A percentile compares a stretch with the other conserved stretches of the same genome.
Conservation (phyloP, 2,797 vertebrate species). For the Knipowitschia caucasica region DNA sequence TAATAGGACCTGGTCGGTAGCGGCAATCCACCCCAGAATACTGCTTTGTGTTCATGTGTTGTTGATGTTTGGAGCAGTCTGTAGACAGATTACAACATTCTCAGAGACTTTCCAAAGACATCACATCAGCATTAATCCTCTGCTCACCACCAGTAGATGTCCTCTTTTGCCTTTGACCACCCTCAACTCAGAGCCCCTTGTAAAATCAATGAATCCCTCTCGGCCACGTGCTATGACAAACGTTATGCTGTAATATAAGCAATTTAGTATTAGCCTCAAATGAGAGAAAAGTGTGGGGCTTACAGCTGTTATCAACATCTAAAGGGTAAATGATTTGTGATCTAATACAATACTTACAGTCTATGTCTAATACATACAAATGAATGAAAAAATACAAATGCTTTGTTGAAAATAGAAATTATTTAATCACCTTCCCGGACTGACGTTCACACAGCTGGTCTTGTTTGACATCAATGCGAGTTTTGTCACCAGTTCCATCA, state of each 20-base stretch:
- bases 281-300: no score
- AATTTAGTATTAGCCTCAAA: background rate
- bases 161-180: slow-evolving; percentile 94
- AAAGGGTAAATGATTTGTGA: no score
- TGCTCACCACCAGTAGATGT: slow-evolving; percentile 97
- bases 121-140: slow-evolving; percentile 32
- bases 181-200: slow-evolving; percentile 86
- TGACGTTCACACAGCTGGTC: slow-evolving; percentile 86
- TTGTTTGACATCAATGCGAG: slow-evolving; percentile 84
- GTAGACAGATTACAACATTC: slow-evolving; percentile 50
- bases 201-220: slow-evolving; percentile 92
- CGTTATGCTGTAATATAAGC: slow-evolving; percentile 77
- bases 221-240: slow-evolving; percentile 87
- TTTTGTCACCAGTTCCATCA: slow-evolving; percentile 93
- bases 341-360: no score
- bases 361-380: slow-evolving; percentile 2
- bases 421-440: slow-evolving; percentile 94
- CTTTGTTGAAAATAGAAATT: slow-evolving; percentile 26
- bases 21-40: slow-evolving; percentile 49
- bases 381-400: background rate
- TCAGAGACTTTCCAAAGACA: background rate
- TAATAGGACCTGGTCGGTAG: slow-evolving; percentile 33
- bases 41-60: slow-evolving; percentile 68
- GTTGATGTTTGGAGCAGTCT: slow-evolving; percentile 89
- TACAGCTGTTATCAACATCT: no score